Evolutionary conservation across 1,140 invertebrate species (phyloP), one percentile per base, ranked within the genome.

Genomic region (Lepidotrigona ventralis): DNA sequence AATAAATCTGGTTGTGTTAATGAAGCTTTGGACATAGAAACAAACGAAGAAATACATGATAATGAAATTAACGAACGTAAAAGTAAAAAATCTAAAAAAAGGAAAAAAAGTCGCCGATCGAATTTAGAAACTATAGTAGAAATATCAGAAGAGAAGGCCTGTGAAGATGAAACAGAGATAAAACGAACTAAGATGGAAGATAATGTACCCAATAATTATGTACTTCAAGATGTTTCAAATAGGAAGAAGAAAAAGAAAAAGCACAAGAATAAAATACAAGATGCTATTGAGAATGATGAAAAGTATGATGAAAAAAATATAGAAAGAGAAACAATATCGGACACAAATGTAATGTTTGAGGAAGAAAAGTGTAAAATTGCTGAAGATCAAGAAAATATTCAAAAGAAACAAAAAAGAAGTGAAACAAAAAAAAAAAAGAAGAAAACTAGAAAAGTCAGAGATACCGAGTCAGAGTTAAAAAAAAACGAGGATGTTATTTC

Each of bases 91-190:
- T 54, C 63, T 15, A 87, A 90, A 73, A 91, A 83, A 63, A 90
- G 79, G 29, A 90, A 86, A 73, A 54, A 85, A 21, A 63, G 74
- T 54, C 86, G 85, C 81, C 85, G 85, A 29, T 91, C 87, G 8
- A 86, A 77, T 84, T 73, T 93, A 29, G 91, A 92, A 83, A 93
- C 92, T 1, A 93, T 93, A 76, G 83, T 87, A 23, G 92, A 93
- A 88, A 86, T 54, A 58, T 86, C 90, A 19, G 92, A 93, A 76
- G 90, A 91, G n/a, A 89, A 81, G 68, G 81, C 87, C 72, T 29
- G 19, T 12, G 73, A 69, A 58, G 8, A 60, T 17, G 9, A 6
- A 33, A 56, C 5, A 9, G 23, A 80, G 1, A 66, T 26, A 11
- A 46, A 75, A 3, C 54, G 8, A 54, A 21, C 74, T 21, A 80